Conservation (phyloP, 2,797 vertebrate species). For the Tenualosa ilisha region DNA sequence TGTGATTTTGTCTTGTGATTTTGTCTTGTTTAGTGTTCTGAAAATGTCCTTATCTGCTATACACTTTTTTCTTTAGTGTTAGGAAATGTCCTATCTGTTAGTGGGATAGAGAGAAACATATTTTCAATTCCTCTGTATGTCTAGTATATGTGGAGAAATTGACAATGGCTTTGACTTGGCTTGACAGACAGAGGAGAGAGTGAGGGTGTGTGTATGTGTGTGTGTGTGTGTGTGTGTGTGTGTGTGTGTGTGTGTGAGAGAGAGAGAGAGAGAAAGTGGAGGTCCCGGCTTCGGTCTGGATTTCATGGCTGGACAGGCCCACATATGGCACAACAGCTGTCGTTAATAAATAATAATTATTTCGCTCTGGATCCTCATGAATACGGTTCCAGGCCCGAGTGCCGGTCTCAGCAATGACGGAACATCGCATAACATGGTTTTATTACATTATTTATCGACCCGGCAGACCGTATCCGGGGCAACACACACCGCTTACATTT, state of each 20-base stretch:
- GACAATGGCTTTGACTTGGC: too few relatives aligned
- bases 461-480: constrained; percentile 7
- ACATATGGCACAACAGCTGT: constrained; percentile 55
- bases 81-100: too few relatives aligned
- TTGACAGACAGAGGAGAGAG: neutral
- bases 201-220: too few relatives aligned
- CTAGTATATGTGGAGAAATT: too few relatives aligned
- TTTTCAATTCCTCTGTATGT: too few relatives aligned
- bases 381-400: constrained; percentile 39
- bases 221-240: too few relatives aligned
- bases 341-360: constrained; percentile 52
- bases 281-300: neutral
- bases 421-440: constrained; percentile 23
- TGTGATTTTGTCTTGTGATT: too few relatives aligned
- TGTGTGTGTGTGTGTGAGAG: neutral
- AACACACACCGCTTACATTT: constrained; percentile 17
- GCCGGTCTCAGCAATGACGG: constrained; percentile 21
- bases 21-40: too few relatives aligned
- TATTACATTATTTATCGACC: constrained; percentile 35
- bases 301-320: constrained; percentile 42
- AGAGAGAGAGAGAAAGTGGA: constrained; percentile 2
- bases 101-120: too few relatives aligned
- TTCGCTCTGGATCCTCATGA: constrained; percentile 42
- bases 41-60: too few relatives aligned
- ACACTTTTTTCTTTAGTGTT: too few relatives aligned